Base-by-base conservation (phyloP, 2,113 vertebrate species). In the Pelobates fuscus region DNA sequence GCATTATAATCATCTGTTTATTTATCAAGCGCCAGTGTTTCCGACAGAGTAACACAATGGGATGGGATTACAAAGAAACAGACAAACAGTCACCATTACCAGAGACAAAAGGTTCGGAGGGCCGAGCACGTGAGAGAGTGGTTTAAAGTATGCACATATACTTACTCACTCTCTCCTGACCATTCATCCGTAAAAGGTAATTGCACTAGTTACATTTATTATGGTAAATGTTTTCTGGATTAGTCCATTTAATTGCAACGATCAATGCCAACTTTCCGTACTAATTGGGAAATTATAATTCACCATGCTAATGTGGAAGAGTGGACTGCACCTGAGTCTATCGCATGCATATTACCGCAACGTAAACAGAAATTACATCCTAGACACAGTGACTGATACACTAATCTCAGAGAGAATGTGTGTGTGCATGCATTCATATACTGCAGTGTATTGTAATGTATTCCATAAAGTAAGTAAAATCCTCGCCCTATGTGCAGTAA, bases 231-330 rank as follows among this genome's bases (percentile, higher is more conserved):
- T 49, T 14, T 49, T 49, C 44, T 49, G 44, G 44, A 49, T 49
- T 15, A 49, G 44, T 18, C 44, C 12, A 49, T 49, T 49, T 49
- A 49, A 49, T 49, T 49, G 44, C 44, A 49, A 18, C 17, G 44
- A 49, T 49, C 44, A 49, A 49, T 49, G 44, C 44, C 44, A 49
- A 49, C 44, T 49, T 49, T 49, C 44, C 44, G 17, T 49, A 49
- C 44, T 49, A 49, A 49, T 49, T 49, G 44, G 44, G 44, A 49
- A 49, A 49, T 49, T 49, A 49, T 49, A 49, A 49, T 49, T 49
- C 44, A 49, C 44, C 44, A 2, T 49, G 8, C 44, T 49, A 49
- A 49, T 49, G 44, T 49, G 12, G 10, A 14, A 49, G 44, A 49
- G 15, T 17, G 44, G 15, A 49, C 44, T 49, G 44, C 44, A 49